Evolutionary conservation across 2,113 vertebrate species (phyloP).

Genomic region (Bufo bufo): DNA sequence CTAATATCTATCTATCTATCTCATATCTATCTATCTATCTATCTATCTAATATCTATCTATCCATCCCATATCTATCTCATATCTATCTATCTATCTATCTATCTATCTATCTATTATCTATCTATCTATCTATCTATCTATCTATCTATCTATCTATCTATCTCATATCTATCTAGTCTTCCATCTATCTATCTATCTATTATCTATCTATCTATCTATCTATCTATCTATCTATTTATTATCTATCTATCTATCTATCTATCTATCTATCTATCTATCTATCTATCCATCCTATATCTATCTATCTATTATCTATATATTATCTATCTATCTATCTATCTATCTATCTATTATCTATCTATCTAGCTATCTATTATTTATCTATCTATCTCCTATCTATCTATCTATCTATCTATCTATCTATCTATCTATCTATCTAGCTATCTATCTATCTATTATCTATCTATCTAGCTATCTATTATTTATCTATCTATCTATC

Average conservation of each 20-base stretch:
- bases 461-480: too few species aligned
- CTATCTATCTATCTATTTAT: not conserved
- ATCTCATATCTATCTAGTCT: too few species aligned
- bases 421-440: slow-evolving; percentile 7
- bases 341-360: not conserved
- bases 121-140: not conserved
- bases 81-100: not conserved
- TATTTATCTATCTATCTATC: not conserved
- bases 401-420: not conserved
- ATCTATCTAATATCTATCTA: not conserved
- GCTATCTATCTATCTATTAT: not conserved
- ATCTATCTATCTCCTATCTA: not conserved
- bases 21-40: not conserved
- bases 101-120: not conserved
- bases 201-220: not conserved
- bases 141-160: too few species aligned
- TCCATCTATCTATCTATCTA: not conserved
- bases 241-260: not conserved
- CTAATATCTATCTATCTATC: too few species aligned
- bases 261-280: not conserved
- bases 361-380: not conserved
- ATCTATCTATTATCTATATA: not conserved
- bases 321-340: not conserved
- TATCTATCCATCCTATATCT: not conserved
- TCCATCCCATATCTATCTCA: too few species aligned